Evolutionary conservation across 2,113 vertebrate species (phyloP), one percentile per base, ranked within the genome.

Genomic region (Butastur rufipennis): DNA sequence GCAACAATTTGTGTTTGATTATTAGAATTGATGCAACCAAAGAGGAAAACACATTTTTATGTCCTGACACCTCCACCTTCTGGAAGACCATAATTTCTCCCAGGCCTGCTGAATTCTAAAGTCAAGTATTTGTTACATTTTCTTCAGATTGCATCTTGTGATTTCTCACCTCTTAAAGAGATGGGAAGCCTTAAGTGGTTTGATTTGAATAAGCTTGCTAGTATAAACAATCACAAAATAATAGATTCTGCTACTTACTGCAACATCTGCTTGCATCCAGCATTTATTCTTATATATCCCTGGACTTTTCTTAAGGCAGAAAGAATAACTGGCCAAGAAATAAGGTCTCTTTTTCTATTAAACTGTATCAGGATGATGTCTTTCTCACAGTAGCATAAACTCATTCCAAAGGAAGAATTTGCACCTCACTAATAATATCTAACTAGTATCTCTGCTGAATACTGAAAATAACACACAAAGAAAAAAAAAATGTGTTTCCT

Each of bases 1-100:
- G 85, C 59, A 95, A 95, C 38, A 86, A 50, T 92, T 92, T 90
- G 38, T 92, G 75, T 78, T 91, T 91, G 55, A 48, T 88, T 89
- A 85, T 89, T 84, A 89, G 34, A 95, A 88, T 2, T 59, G 68
- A 96, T 87, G 70, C 26, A 93, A 87, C 7, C 48, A 72, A 78
- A 90, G 66, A 68, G 27, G 29, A 79, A 86, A 97, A 23, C 42
- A 62, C 9, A 72, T 88, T 59, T 90, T 81, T 67, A 36, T 75
- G 27, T 59, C 72, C 53, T n/a, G 77, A 29, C 27, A 71, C n/a
- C 36, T 91, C 47, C 22, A 58, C 29, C 25, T 79, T 82, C 73
- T 48, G 86, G 25, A 90, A 70, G 68, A 89, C 4, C 25, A 68
- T 81, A 61, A 43, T 50, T 63, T 72, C 12, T 84, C 31, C 23